Evolutionary conservation across 2,113 vertebrate genomes (phyloP).

Genomic region (Lagopus leucura): DNA sequence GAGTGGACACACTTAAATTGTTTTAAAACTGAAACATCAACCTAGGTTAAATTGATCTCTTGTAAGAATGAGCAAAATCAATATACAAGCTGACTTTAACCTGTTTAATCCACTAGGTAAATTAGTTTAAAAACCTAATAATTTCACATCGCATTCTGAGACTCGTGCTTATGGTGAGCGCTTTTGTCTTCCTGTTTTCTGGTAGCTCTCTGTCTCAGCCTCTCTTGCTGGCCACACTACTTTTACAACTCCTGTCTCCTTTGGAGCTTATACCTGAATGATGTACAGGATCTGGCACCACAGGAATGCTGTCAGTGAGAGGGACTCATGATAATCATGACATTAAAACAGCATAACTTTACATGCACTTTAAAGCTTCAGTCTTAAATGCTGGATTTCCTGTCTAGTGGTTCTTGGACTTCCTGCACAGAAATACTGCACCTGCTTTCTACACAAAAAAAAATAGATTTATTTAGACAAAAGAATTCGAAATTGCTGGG

Average conservation of each 20-base stretch:
- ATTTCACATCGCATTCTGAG: neutral
- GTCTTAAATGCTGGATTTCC: neutral
- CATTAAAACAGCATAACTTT: neutral
- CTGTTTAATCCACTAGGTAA: conserved; percentile 32
- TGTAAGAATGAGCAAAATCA: conserved; percentile 40
- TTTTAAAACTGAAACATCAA: conserved; percentile 25
- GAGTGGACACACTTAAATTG: neutral
- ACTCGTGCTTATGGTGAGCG: neutral
- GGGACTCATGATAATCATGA: neutral
- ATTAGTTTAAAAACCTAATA: conserved; percentile 23
- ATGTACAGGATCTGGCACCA: neutral
- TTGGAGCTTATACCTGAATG: neutral
- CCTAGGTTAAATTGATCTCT: conserved; percentile 21
- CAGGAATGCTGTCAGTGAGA: neutral
- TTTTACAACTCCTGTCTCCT: neutral
- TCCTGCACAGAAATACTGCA: neutral
- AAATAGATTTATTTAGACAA: neutral
- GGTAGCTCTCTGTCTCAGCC: neutral
- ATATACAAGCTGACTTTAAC: conserved; percentile 49
- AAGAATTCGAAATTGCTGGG: neutral
- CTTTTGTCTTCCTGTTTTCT: neutral
- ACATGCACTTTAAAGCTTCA: neutral
- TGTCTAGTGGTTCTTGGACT: neutral
- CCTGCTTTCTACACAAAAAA: neutral
- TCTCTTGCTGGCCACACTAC: neutral